Evolutionary conservation across 2,113 vertebrate genomes (phyloP).

Genomic region (Andinoacara biseriatus): DNA sequence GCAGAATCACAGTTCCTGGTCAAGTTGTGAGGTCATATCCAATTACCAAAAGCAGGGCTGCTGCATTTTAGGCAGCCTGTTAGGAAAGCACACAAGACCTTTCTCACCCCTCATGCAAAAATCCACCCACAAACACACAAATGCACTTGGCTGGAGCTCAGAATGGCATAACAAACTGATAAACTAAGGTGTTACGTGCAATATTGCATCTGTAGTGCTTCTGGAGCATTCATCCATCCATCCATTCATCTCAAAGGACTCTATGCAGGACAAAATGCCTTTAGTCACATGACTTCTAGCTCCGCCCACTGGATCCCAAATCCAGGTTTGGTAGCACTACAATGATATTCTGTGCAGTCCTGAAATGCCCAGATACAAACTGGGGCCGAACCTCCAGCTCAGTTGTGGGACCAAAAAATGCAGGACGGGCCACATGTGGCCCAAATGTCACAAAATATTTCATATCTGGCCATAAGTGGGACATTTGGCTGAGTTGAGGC

Average conservation of each 20-base stretch:
- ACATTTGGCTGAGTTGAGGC: background rate
- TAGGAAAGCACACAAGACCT: conserved; percentile 7
- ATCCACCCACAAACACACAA: background rate
- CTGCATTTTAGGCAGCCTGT: conserved; percentile 30
- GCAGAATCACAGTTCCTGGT: conserved; percentile 46
- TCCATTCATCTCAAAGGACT: background rate
- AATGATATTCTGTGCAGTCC: no score
- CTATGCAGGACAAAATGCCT: no score
- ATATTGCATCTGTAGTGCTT: background rate
- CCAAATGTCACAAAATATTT: background rate
- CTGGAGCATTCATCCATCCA: background rate
- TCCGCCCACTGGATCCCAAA: no score
- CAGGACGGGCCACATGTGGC: background rate
- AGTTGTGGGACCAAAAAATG: background rate
- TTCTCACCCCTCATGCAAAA: background rate
- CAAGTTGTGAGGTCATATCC: conserved; percentile 68
- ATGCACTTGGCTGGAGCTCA: background rate
- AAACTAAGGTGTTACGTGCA: background rate
- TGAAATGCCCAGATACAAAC: no score
- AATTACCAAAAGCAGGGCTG: conserved; percentile 53
- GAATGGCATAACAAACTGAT: background rate
- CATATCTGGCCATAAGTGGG: background rate
- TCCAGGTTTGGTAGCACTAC: no score
- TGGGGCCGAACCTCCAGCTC: no score
- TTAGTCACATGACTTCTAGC: no score